Percentiles rank a stretch among this genome's conserved stretches.
These are phyloP conservation scores for Setophaga coronata DNA, from an alignment of 2,113 vertebrate species.

Conservation along the genomic window DNA sequence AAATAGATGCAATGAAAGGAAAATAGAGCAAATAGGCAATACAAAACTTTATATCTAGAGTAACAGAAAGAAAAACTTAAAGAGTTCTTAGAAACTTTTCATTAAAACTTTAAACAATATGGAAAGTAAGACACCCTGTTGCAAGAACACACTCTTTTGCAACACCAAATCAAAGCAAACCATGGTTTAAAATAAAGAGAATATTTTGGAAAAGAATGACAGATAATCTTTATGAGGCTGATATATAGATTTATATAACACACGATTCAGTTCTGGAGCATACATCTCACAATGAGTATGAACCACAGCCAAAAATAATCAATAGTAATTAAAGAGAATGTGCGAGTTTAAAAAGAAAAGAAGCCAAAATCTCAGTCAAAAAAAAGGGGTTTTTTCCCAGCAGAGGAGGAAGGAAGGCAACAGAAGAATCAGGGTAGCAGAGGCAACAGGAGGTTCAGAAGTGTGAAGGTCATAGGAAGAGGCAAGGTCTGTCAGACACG, in stretches of 20 bases:
- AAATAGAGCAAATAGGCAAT: background rate
- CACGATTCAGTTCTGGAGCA: background rate
- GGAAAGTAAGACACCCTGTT: background rate
- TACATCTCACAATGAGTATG: background rate
- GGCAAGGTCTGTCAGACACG: conserved; percentile 76
- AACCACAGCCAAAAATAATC: conserved; percentile 35
- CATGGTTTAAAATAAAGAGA: background rate
- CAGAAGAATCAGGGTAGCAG: conserved; percentile 50
- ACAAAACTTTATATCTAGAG: background rate
- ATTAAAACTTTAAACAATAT: background rate
- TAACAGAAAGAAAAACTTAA: background rate
- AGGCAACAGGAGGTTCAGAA: conserved; percentile 63
- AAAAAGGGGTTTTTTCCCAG: background rate
- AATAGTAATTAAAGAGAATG: conserved; percentile 19
- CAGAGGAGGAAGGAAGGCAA: conserved; percentile 40
- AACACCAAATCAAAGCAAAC: background rate
- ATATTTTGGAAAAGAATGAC: background rate
- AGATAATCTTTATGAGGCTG: background rate
- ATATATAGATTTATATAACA: background rate
- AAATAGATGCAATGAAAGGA: background rate
- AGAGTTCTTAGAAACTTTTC: background rate
- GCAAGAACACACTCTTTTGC: background rate
- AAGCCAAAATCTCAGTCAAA: conserved; percentile 7
- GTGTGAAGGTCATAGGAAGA: conserved; percentile 65
- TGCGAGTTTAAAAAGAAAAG: conserved; percentile 37